phyloP scores from a whole-genome alignment of 2,113 vertebrate genomes.

The Cnemophilus loriae region DNA sequence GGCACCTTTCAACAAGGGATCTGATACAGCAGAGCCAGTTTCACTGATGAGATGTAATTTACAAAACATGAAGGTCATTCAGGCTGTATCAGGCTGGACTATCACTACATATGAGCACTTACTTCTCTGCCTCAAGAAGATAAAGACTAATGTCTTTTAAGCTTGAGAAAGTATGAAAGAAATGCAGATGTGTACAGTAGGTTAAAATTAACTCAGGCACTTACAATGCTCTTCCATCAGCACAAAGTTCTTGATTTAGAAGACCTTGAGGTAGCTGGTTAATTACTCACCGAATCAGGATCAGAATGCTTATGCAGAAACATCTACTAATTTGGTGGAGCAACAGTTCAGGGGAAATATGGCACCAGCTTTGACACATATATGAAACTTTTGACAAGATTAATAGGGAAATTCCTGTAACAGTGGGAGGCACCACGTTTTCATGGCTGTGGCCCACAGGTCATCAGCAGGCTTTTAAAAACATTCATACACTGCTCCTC shows the following conservation, averaged over 20 bases:
- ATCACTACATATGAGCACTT: not conserved
- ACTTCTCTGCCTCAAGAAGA: not conserved
- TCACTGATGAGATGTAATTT: not conserved
- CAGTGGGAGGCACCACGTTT: not conserved
- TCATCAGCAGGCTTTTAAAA: not conserved
- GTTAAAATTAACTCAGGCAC: constrained; percentile 5
- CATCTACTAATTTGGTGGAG: not conserved
- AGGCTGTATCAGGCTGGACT: not conserved
- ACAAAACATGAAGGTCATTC: not conserved
- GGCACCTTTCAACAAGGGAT: not conserved
- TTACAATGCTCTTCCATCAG: not conserved
- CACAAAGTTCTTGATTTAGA: constrained; percentile 1
- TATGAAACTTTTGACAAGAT: not conserved
- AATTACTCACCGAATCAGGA: not conserved
- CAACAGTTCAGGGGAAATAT: not conserved
- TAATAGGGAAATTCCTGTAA: not conserved
- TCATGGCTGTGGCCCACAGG: not conserved
- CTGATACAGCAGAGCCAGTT: not conserved
- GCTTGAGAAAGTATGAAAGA: not conserved
- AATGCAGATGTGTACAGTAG: not conserved
- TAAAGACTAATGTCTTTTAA: not conserved
- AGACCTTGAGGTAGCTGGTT: not conserved
- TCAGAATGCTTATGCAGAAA: not conserved
- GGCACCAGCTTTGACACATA: not conserved
- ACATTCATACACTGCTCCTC: not conserved